Conservation (phyloP, 2,113 vertebrate species). For the Cinclus cinclus region DNA sequence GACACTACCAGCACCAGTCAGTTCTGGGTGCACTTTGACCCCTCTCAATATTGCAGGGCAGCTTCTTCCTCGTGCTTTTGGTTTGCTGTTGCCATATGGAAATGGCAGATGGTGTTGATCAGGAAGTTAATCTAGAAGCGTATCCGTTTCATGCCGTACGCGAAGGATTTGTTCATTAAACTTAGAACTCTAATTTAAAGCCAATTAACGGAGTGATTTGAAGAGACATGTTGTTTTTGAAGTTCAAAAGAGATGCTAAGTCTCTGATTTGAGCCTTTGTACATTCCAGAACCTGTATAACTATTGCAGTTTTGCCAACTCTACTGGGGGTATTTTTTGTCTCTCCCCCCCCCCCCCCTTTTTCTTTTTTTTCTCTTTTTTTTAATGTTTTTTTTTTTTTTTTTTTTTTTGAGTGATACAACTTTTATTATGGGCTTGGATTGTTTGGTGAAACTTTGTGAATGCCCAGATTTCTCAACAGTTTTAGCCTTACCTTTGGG, state of each 20-base stretch:
- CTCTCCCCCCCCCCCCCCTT: accelerated
- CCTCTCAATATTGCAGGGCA: background rate
- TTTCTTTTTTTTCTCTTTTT: background rate
- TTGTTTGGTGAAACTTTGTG: background rate
- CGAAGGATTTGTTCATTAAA: constrained; percentile 60
- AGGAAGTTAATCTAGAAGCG: constrained; percentile 61
- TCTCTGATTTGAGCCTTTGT: constrained; percentile 67
- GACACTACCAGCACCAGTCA: background rate
- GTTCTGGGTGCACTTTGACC: background rate
- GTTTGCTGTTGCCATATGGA: constrained; percentile 41
- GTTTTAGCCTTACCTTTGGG: background rate
- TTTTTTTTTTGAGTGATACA: background rate
- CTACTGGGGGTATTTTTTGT: background rate
- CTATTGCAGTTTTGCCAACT: constrained; percentile 62
- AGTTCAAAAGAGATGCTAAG: constrained; percentile 67
- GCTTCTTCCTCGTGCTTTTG: background rate
- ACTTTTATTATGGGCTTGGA: background rate
- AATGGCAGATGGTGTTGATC: constrained; percentile 67
- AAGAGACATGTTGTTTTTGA: constrained; percentile 69
- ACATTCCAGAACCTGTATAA: constrained; percentile 64
- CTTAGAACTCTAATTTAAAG: constrained; percentile 68
- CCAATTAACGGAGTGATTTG: constrained; percentile 63
- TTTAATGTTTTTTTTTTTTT: background rate
- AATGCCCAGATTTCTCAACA: background rate
- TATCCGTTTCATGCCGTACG: constrained; percentile 57